Conservation (phyloP, 2,888 invertebrate species). For the Euplexia lucipara region DNA sequence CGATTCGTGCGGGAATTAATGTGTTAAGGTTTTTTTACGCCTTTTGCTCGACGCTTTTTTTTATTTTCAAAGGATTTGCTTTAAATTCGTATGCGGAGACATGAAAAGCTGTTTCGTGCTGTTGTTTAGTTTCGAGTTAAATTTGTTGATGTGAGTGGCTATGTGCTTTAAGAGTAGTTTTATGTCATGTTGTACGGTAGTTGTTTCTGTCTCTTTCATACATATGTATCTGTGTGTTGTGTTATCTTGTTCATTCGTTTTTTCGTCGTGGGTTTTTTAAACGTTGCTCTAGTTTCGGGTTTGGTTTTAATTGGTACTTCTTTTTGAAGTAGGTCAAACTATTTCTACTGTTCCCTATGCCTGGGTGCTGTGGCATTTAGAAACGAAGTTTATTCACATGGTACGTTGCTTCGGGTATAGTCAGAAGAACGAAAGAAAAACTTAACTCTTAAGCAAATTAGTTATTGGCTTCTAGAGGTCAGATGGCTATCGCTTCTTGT, state of each 20-base stretch:
- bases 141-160: slow-evolving; percentile 31
- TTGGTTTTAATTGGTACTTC: not conserved
- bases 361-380: not conserved
- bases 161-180: not conserved
- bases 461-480: not conserved
- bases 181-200: not conserved
- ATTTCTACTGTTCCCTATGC: not conserved
- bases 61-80: slow-evolving; percentile 48
- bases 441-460: too few species aligned
- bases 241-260: not conserved
- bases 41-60: slow-evolving; percentile 39
- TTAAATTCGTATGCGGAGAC: slow-evolving; percentile 36
- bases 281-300: not conserved
- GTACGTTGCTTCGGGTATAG: too few species aligned
- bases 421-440: too few species aligned
- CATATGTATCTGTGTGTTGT: not conserved
- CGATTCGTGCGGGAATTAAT: slow-evolving; percentile 70
- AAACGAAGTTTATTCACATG: not conserved
- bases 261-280: not conserved
- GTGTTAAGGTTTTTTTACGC: slow-evolving; percentile 64
- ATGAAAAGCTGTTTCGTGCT: slow-evolving; percentile 22
- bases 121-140: slow-evolving; percentile 22
- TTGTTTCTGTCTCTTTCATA: not conserved
- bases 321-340: not conserved
- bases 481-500: too few species aligned